These are phyloP conservation scores for Cyclophora albipunctata DNA, from an alignment of 2,888 invertebrate genomes.

Conservation along the genomic window DNA sequence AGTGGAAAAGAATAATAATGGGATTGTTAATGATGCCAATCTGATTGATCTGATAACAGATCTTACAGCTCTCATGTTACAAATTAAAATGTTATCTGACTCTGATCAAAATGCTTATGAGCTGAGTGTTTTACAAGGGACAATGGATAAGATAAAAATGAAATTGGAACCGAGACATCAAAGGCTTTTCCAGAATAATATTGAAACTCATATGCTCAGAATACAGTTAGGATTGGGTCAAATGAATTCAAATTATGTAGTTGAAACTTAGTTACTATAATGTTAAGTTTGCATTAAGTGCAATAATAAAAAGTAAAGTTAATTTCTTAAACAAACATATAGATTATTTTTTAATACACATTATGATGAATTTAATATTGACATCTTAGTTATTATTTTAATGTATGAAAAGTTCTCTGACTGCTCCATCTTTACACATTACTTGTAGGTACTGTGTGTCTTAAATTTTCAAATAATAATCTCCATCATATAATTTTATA, in stretches of 20 bases:
- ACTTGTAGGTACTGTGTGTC: too few relatives aligned
- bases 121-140: constrained; percentile 90
- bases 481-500: too few relatives aligned
- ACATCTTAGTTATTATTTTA: neutral
- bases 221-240: constrained; percentile 84
- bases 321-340: neutral
- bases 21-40: constrained; percentile 75
- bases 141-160: constrained; percentile 90
- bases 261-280: constrained; percentile 29
- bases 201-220: constrained; percentile 94
- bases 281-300: constrained; percentile 7
- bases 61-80: constrained; percentile 91
- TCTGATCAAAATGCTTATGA: constrained; percentile 93
- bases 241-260: constrained; percentile 46
- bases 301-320: constrained; percentile 1
- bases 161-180: constrained; percentile 85
- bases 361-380: neutral
- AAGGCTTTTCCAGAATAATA: constrained; percentile 87
- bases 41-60: constrained; percentile 88
- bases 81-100: constrained; percentile 86
- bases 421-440: too few relatives aligned
- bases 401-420: neutral
- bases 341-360: neutral
- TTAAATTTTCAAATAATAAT: too few relatives aligned
- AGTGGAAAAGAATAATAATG: constrained; percentile 82